These are phyloP conservation scores for Diacarnus erythraeanus DNA, from an alignment of 37 sponge, comb jelly and placozoan genomes.

Conservation along the genomic window DNA sequence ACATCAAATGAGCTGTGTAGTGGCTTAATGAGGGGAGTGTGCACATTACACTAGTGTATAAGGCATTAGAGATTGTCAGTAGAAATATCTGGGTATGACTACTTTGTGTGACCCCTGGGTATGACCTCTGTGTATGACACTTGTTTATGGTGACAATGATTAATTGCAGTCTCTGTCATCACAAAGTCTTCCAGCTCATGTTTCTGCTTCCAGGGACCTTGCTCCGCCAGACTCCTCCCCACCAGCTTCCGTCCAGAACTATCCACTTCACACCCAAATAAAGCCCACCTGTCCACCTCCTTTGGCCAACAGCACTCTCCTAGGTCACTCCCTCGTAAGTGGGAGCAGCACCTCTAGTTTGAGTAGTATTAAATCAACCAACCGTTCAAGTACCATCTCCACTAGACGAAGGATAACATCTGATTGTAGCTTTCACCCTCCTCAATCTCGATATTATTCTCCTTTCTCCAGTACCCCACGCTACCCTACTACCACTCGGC, in stretches of 20 bases:
- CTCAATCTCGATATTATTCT: neutral
- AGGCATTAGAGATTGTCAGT: too few species aligned
- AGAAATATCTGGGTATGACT: too few species aligned
- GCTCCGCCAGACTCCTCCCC: constrained; percentile 8
- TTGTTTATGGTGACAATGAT: neutral
- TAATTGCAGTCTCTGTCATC: neutral
- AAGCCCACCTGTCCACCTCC: neutral
- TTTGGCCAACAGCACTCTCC: constrained; percentile 15
- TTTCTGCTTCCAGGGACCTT: neutral
- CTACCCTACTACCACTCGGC: neutral
- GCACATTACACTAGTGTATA: too few species aligned
- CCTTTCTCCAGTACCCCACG: neutral
- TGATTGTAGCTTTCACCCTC: too few species aligned
- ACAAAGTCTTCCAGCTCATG: neutral
- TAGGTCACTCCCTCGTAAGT: constrained; percentile 11
- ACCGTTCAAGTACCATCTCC: constrained; percentile 4
- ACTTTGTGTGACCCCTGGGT: too few species aligned
- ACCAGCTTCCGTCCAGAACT: neutral
- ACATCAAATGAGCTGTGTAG: too few species aligned
- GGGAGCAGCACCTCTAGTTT: constrained; percentile 39
- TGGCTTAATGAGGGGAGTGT: too few species aligned
- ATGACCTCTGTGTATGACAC: neutral
- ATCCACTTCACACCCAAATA: neutral
- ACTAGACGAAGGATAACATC: too few species aligned
- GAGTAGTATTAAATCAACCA: constrained; percentile 22